Evolutionary conservation across 2,113 vertebrate genomes (phyloP).

Genomic region (Brachypodius melanocephalos): DNA sequence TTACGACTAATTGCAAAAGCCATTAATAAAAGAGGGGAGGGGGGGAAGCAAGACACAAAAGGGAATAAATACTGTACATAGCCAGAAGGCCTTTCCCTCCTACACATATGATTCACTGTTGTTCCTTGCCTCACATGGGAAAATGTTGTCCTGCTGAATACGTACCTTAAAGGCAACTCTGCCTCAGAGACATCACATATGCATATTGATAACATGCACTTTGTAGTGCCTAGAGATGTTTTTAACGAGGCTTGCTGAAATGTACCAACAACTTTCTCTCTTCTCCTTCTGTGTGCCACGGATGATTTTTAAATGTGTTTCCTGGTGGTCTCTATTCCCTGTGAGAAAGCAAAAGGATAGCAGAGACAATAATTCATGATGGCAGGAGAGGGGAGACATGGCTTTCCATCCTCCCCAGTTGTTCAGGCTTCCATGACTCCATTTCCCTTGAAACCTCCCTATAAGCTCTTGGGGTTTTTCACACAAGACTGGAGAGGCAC

Average conservation of each 20-base stretch:
- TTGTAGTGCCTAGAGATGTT: conserved; percentile 80
- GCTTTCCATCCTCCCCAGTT: not conserved
- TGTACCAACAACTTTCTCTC: conserved; percentile 73
- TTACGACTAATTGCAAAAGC: conserved; percentile 78
- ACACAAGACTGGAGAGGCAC: not conserved
- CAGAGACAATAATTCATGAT: not conserved
- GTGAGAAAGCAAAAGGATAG: conserved; percentile 44
- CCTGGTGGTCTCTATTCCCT: conserved; percentile 56
- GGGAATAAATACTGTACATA: conserved; percentile 79
- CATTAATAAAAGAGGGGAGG: conserved; percentile 74
- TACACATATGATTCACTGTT: conserved; percentile 82
- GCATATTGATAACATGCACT: conserved; percentile 83
- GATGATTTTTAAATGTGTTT: conserved; percentile 62
- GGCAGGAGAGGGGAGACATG: not conserved
- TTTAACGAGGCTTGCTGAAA: conserved; percentile 77
- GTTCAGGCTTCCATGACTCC: fast-evolving
- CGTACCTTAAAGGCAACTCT: conserved; percentile 80
- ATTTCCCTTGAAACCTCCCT: not conserved
- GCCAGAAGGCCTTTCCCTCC: conserved; percentile 75
- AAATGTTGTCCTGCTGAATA: conserved; percentile 81
- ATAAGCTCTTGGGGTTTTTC: not conserved
- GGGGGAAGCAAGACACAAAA: conserved; percentile 66
- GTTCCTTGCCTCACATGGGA: conserved; percentile 78
- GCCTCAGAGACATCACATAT: conserved; percentile 81
- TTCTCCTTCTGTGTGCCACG: conserved; percentile 65